Base-by-base conservation (phyloP, 2,797 vertebrate species). In the Acanthurus lineatus region DNA sequence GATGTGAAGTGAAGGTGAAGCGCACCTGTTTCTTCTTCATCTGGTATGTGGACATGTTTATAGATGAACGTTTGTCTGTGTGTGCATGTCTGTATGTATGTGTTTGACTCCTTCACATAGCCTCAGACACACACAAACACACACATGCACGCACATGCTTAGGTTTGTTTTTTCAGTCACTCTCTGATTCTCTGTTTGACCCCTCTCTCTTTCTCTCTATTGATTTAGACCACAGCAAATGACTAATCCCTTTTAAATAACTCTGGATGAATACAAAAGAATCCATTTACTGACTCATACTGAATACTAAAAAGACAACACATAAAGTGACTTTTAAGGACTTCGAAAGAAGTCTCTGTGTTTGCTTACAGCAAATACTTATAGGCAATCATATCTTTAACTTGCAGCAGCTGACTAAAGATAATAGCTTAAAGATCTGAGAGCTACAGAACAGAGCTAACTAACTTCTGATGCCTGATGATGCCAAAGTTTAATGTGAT, bases 201-300 rank as follows among this genome's bases (percentile, higher is more conserved):
- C 70, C 68, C 40, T 51, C 47, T 73, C 28, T 75, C 19, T 61
- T 54, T 79, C 35, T 79, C 60, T 52, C n/a, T 60, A 82, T 82
- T 11, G 71, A 90, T 82, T 82, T 38, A 61, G 44, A 76, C 62
- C 19, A 20, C 65, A 83, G 32, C 70, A 76, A 84, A 80, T 77
- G 58, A 81, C 68, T 77, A 66, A 86, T 86, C 66, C 59, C 60
- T 48, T 85, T 84, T 69, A 79, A 85, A 80, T 81, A 74, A 79
- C 75, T 67, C 45, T 72, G 28, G 61, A 25, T 72, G 65, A 88
- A 85, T 75, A 84, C 80, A 79, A 80, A 87, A 44, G 44, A 76
- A 65, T 52, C 70, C 40, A 25, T 53, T 53, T 19, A 42, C 16
- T 6, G 5, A 73, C 53, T 73, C 62, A 44, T 15, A 3, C n/a